These are phyloP conservation scores for Blomia tropicalis DNA, from an alignment of 2,888 invertebrate species.

Conservation along the genomic window DNA sequence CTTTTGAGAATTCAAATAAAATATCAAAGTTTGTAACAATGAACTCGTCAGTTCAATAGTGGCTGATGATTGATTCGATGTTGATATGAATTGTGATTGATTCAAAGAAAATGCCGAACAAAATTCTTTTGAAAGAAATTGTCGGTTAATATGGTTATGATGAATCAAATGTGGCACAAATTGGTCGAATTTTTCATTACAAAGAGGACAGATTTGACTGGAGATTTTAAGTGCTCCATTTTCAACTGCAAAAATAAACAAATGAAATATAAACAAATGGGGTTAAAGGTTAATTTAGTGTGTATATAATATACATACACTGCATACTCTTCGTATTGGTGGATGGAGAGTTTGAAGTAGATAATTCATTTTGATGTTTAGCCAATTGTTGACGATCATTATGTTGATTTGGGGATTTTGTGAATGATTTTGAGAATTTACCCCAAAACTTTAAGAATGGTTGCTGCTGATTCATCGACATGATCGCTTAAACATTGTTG, in stretches of 20 bases:
- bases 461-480: too few species aligned
- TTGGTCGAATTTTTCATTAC: background rate
- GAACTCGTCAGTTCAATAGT: too few species aligned
- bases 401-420: too few species aligned
- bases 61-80: background rate
- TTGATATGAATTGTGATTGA: background rate
- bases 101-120: background rate
- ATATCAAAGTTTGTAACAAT: conserved; percentile 5
- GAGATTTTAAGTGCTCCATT: background rate
- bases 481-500: too few species aligned
- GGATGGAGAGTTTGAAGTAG: too few species aligned
- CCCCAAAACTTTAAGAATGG: too few species aligned
- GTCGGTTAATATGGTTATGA: background rate
- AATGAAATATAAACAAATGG: conserved; percentile 4
- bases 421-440: too few species aligned
- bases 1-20: conserved; percentile 6
- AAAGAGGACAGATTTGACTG: background rate
- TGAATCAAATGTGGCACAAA: background rate
- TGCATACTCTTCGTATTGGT: background rate
- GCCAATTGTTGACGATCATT: too few species aligned
- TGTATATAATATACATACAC: background rate
- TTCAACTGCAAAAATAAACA: conserved; percentile 1
- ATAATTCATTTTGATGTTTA: too few species aligned
- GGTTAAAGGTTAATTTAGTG: background rate
- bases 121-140: background rate